A percentile compares a stretch with the other conserved stretches of the same genome.
Conservation (phyloP, 1,140 invertebrate species). For the Caenorhabditis inopinata region DNA sequence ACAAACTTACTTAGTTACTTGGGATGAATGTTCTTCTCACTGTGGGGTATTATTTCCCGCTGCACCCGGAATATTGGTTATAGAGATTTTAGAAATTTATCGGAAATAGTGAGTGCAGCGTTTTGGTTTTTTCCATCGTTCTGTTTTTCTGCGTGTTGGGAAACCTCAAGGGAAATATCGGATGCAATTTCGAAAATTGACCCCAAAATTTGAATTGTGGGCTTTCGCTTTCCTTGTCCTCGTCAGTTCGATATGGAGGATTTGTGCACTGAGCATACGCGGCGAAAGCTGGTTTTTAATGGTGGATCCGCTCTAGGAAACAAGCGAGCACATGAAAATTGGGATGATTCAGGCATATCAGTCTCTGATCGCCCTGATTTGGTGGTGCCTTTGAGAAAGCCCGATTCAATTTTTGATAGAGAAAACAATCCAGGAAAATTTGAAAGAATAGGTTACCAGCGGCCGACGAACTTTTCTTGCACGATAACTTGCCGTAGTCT, state of each 20-base stretch:
- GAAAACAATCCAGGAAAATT: neutral
- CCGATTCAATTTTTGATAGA: neutral
- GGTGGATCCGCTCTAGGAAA: no score
- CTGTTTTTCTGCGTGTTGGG: neutral
- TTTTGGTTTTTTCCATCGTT: neutral
- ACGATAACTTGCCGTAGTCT: no score
- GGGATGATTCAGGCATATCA: no score
- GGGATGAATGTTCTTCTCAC: no score
- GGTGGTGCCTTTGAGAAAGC: no score
- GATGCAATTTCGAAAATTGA: slow-evolving; percentile 32
- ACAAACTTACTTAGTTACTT: no score
- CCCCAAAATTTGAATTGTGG: neutral
- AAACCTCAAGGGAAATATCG: slow-evolving; percentile 20
- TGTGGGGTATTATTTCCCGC: no score
- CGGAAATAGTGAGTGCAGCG: no score
- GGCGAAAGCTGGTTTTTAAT: no score
- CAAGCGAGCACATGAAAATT: no score
- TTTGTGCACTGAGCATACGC: neutral
- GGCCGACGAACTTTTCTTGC: neutral
- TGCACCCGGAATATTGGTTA: no score
- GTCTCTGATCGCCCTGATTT: neutral
- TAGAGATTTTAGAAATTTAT: no score
- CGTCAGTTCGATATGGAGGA: neutral
- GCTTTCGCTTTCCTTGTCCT: neutral
- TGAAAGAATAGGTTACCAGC: neutral